Percentiles rank a stretch among this genome's conserved stretches.
These are phyloP conservation scores for Nysson spinosus DNA, from an alignment of 2,888 invertebrate species.

Conservation along the genomic window DNA sequence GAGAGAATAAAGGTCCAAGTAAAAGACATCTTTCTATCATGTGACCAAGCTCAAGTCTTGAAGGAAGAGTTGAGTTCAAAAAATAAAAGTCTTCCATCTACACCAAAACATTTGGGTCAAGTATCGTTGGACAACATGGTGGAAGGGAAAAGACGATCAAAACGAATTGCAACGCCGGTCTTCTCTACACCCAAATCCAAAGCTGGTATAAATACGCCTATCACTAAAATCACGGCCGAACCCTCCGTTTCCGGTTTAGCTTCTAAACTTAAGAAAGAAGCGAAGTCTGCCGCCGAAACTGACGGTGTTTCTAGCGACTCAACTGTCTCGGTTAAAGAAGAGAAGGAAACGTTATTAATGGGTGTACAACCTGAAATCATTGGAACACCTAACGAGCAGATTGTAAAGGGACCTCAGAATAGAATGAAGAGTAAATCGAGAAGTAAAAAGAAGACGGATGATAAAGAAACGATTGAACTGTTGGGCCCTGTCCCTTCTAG, in stretches of 20 bases:
- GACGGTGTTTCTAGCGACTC: slow-evolving; percentile 63
- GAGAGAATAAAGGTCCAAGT: slow-evolving; percentile 64
- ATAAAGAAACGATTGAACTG: slow-evolving; percentile 76
- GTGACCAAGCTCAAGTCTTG: slow-evolving; percentile 70
- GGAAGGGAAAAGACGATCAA: slow-evolving; percentile 67
- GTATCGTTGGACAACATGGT: slow-evolving; percentile 70
- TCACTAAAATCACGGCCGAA: slow-evolving; percentile 27
- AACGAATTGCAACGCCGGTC: slow-evolving; percentile 53
- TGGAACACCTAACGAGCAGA: slow-evolving; percentile 59
- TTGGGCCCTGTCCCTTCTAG: slow-evolving; percentile 80
- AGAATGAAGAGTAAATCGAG: slow-evolving; percentile 79
- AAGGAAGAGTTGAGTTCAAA: slow-evolving; percentile 57
- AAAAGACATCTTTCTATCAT: slow-evolving; percentile 66
- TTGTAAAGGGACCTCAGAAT: slow-evolving; percentile 60
- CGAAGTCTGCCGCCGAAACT: slow-evolving; percentile 40
- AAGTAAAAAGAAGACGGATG: slow-evolving; percentile 50
- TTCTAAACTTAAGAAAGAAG: slow-evolving; percentile 33
- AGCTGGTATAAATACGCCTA: slow-evolving; percentile 14
- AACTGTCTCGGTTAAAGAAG: slow-evolving; percentile 51
- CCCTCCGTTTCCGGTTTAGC: slow-evolving; percentile 65
- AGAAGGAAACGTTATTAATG: slow-evolving; percentile 35
- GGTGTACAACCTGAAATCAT: slow-evolving; percentile 68
- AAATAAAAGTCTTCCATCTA: slow-evolving; percentile 57
- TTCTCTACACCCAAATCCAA: slow-evolving; percentile 55
- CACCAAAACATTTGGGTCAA: slow-evolving; percentile 64